Evolutionary conservation across 2,113 vertebrate genomes (phyloP), one percentile per base, ranked within the genome.

Genomic region (Pituophis catenifer): DNA sequence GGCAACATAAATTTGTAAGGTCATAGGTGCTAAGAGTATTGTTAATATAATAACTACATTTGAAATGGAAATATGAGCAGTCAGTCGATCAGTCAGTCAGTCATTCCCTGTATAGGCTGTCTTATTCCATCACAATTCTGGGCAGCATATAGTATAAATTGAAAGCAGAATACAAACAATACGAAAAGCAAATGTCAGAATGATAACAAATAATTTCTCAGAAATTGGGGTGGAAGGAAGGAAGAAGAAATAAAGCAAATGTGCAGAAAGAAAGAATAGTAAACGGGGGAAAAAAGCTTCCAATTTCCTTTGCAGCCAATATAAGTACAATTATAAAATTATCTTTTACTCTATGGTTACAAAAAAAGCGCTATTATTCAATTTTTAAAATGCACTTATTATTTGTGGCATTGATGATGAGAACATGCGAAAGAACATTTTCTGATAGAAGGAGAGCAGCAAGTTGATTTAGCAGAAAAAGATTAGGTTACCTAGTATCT

Each of bases 61-160:
- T 96, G 97, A 96, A 96, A 93, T 88, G 93, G 94, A 96, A 97
- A 97, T 88, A 97, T 97, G 97, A 97, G 97, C 97, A 38, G 10
- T 65, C 62, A 65, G 26, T 65, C 29, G 2, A 2, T 44, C 75
- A 81, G 10, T 65, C 62, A 65, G 26, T 65, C 29, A 6, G 7
- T 44, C 75, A 81, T 44, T 81, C 33, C 15, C 8, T 81, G 17
- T 38, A 44, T 3, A 81, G 33, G 75, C 17, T 81, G 7, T 21
- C 75, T 21, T 8, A 44, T 38, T 38, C 75, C 75, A 44, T 81
- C 7, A 38, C 33, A 81, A 44, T 8, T 81, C 75, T 81, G 17
- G 2, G 33, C 75, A 38, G 33, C 7, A 0, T 38, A 44, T 33
- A 21, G 33, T 81, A 81, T 81, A 81, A 81, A 81, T 19, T 44